Conservation (phyloP, 1,140 invertebrate genomes). For the Xylocopa sonorina region DNA sequence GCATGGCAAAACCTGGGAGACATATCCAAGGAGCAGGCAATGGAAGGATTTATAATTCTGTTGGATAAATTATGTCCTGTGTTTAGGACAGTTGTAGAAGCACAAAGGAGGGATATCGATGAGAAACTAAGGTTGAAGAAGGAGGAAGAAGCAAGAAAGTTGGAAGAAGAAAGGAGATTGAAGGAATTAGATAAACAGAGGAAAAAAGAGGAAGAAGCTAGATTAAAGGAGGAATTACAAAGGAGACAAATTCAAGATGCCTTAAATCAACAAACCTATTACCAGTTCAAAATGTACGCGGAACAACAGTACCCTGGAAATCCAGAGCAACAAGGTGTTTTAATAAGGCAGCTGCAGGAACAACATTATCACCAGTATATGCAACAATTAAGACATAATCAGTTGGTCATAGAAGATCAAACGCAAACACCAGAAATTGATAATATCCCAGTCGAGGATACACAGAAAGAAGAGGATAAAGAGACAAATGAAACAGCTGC, state of each 20-base stretch:
- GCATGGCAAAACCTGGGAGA: conserved; percentile 96
- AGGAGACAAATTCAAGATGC: conserved; percentile 95
- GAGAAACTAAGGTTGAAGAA: conserved; percentile 86
- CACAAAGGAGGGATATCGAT: conserved; percentile 92
- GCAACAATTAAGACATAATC: conserved; percentile 89
- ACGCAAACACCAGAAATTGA: conserved; percentile 78
- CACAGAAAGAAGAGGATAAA: conserved; percentile 49
- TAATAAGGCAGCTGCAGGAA: conserved; percentile 96
- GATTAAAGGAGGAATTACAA: conserved; percentile 85
- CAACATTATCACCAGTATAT: conserved; percentile 99
- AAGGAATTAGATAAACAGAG: conserved; percentile 85
- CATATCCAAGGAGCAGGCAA: conserved; percentile 92
- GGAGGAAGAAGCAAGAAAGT: conserved; percentile 80
- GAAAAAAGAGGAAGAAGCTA: conserved; percentile 83
- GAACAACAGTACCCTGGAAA: conserved; percentile 97
- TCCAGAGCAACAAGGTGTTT: conserved; percentile 95
- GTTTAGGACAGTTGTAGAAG: conserved; percentile 95
- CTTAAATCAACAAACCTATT: conserved; percentile 97
- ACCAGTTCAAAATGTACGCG: conserved; percentile 96
- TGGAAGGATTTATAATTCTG: conserved; percentile 94
- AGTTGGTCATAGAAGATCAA: conserved; percentile 84
- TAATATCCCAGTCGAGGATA: conserved; percentile 20
- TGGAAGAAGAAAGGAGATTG: conserved; percentile 82
- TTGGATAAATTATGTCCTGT: conserved; percentile 93
- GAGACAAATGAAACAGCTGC: conserved; percentile 56